Conservation (phyloP, 1,140 invertebrate genomes). For the Neoseiulus cucumeris region DNA sequence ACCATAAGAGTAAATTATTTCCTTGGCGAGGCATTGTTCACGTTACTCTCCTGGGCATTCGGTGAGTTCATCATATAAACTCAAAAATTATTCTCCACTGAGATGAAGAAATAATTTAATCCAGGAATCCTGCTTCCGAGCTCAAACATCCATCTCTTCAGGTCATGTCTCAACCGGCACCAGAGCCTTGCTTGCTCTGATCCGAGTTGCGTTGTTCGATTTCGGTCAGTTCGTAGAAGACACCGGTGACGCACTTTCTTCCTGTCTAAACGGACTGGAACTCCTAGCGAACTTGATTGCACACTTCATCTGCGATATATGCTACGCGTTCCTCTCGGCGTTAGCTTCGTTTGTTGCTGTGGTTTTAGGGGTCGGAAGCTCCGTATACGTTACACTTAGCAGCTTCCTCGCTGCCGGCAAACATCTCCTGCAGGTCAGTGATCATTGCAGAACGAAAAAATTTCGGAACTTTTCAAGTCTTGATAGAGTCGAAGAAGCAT, state of each 20-base stretch:
- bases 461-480: too few relatives aligned
- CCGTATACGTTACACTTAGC: neutral
- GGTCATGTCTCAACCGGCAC: conserved; percentile 2
- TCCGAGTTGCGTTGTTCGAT: neutral
- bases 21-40: neutral
- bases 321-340: conserved; percentile 1
- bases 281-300: neutral
- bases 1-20: conserved; percentile 2
- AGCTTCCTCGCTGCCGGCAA: neutral
- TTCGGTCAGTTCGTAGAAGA: neutral
- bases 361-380: neutral
- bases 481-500: neutral
- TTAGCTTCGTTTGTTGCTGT: neutral
- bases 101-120: too few relatives aligned
- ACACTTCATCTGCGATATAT: neutral
- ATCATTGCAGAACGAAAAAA: too few relatives aligned
- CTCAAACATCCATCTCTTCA: neutral
- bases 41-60: conserved; percentile 6
- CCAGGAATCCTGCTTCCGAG: too few relatives aligned
- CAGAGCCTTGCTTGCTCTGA: neutral
- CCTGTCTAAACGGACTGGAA: neutral
- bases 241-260: neutral
- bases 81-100: neutral
- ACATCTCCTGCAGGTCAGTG: neutral
- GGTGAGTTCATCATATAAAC: neutral